Evolutionary conservation across 2,888 invertebrate species (phyloP), one percentile per base, ranked within the genome.

Genomic region (Ditula angustiorana): DNA sequence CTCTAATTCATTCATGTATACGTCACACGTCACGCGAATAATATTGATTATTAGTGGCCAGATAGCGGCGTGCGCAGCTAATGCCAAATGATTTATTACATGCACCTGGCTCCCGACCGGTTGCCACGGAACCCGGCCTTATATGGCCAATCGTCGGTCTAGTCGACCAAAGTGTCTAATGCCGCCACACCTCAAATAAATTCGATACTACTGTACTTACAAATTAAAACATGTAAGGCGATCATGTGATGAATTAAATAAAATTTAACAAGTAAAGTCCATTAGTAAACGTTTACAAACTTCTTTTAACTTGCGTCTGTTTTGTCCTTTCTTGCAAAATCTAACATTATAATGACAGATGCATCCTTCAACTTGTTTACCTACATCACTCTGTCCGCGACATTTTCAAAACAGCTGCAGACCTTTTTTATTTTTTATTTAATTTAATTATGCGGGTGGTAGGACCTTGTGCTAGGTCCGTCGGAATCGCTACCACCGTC

Each of bases 91-190:
- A 69, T 69, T 66, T 67, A 67, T 69, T 55, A 46, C 49, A 41
- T 35, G 47, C 69, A 69, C 68, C 68, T 69, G 69, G 68, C 44
- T n/a, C 53, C 7, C 23, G 37, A 69, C 69, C 66, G 69, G 69
- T 69, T 66, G 47, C 30, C 13, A 56, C 44, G 50, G 49, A 16
- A 58, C 19, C 66, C 8, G 13, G 44, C 67, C 66, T 47, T 68
- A 46, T 68, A 61, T 7, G 66, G 52, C 24, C 46, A 35, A 41
- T 10, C 16, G 19, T 19, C 19, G 41, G 41, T 19, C 41, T 41
- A 37, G 35, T 1, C 35, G 35, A 7, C 16, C 35, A 5, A 37
- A 37, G n/a, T n/a, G n/a, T n/a, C 35, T 37, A 7, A 13, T n/a
- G 5, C 35, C 35, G 41, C 47, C 47, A 26, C 24, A 23, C 47